These are phyloP conservation scores for Hypena proboscidalis DNA, from an alignment of 2,888 invertebrate genomes.

Conservation along the genomic window DNA sequence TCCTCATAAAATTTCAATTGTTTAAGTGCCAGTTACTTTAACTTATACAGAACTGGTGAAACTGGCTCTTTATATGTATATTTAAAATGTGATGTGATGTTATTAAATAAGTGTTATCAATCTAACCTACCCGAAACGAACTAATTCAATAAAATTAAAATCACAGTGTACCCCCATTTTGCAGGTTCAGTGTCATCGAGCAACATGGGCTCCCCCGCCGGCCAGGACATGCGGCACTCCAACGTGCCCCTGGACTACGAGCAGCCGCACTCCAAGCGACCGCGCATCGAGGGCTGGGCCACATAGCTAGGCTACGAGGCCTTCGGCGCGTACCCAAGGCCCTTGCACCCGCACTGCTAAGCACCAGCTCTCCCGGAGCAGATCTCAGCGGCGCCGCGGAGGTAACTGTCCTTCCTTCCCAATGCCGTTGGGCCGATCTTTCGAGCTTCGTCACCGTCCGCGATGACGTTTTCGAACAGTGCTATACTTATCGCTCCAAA, in stretches of 20 bases:
- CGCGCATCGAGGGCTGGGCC: slow-evolving; percentile 96
- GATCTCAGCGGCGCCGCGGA: no score
- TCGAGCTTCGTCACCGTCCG: slow-evolving; percentile 60
- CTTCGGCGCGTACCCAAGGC: slow-evolving; percentile 81
- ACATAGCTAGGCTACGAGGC: slow-evolving; percentile 89
- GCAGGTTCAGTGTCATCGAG: slow-evolving; percentile 93
- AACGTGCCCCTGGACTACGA: slow-evolving; percentile 81
- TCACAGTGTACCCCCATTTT: slow-evolving; percentile 54
- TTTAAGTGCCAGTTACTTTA: no score
- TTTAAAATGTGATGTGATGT: no score
- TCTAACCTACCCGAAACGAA: slow-evolving; percentile 6
- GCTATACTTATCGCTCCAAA: slow-evolving; percentile 50
- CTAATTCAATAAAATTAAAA: slow-evolving; percentile 23
- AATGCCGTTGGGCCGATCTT: slow-evolving; percentile 49
- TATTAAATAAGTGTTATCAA: slow-evolving; percentile 3
- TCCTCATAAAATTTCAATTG: no score
- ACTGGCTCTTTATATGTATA: no score
- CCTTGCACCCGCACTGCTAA: slow-evolving; percentile 83
- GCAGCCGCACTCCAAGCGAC: slow-evolving; percentile 90
- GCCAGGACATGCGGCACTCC: slow-evolving; percentile 82
- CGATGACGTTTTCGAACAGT: slow-evolving; percentile 50
- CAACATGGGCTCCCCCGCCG: slow-evolving; percentile 90
- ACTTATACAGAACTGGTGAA: no score
- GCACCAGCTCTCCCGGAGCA: slow-evolving; percentile 42
- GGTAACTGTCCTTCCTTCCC: no score